Evolutionary conservation across 1,140 invertebrate genomes (phyloP).

Genomic region (Proctacanthus coquilletti): DNA sequence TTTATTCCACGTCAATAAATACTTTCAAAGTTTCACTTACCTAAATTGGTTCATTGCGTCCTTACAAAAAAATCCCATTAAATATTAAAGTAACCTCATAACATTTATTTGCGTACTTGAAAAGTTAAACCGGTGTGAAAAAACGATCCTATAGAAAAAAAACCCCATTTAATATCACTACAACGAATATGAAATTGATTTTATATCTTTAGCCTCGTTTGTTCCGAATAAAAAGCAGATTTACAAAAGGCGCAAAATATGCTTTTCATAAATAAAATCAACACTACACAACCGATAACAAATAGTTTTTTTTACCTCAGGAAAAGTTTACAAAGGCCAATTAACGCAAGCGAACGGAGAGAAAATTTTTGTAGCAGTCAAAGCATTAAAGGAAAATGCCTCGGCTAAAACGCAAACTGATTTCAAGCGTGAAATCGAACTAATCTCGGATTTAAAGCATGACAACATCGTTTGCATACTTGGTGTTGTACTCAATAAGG

Average conservation of each 20-base stretch:
- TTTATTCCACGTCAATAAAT: too few species aligned
- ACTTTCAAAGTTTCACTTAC: too few species aligned
- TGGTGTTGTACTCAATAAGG: constrained; percentile 78
- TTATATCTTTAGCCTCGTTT: not conserved
- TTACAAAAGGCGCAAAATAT: too few species aligned
- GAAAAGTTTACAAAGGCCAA: constrained; percentile 88
- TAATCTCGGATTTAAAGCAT: constrained; percentile 87
- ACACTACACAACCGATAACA: constrained; percentile 1
- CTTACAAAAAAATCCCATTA: too few species aligned
- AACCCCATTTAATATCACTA: too few species aligned
- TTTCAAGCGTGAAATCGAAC: constrained; percentile 77
- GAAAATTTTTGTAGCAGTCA: constrained; percentile 75
- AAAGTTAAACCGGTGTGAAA: too few species aligned
- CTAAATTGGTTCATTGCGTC: too few species aligned
- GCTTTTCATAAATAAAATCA: constrained; percentile 7
- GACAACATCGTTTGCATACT: constrained; percentile 92
- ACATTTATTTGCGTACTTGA: too few species aligned
- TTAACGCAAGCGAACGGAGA: constrained; percentile 47
- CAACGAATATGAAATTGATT: too few species aligned
- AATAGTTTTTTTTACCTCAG: constrained; percentile 22
- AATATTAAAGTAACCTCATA: too few species aligned
- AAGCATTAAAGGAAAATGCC: constrained; percentile 87
- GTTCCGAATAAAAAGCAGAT: not conserved
- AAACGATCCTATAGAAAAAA: too few species aligned
- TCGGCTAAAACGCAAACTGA: constrained; percentile 81